Evolutionary conservation across 2,888 invertebrate genomes (phyloP).

Genomic region (Mechanitis messenoides): DNA sequence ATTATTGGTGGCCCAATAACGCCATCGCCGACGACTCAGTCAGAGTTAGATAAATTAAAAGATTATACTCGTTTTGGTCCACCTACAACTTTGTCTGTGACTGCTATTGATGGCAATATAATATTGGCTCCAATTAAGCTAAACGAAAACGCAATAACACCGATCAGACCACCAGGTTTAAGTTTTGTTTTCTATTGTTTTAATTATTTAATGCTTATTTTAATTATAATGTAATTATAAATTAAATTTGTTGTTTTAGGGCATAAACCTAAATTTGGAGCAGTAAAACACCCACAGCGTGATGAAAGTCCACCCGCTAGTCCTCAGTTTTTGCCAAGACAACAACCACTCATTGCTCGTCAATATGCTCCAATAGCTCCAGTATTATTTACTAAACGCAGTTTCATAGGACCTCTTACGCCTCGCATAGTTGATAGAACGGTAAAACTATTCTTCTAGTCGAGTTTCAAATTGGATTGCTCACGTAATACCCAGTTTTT

Average conservation of each 20-base stretch:
- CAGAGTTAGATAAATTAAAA: constrained; percentile 31
- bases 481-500: not conserved
- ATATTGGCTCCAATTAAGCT: constrained; percentile 22
- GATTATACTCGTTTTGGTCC: constrained; percentile 61
- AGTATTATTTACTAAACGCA: constrained; percentile 50
- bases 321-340: constrained; percentile 52
- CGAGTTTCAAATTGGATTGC: not conserved
- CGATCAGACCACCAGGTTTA: constrained; percentile 34
- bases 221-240: not conserved
- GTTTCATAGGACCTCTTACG: constrained; percentile 40
- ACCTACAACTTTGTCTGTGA: constrained; percentile 39
- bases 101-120: constrained; percentile 18
- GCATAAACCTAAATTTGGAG: constrained; percentile 20
- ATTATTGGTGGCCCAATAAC: constrained; percentile 57
- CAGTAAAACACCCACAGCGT: constrained; percentile 40
- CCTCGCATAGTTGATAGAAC: constrained; percentile 37
- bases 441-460: constrained; percentile 37
- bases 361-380: constrained; percentile 62
- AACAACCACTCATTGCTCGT: constrained; percentile 37
- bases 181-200: not conserved
- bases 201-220: not conserved
- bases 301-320: constrained; percentile 62
- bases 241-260: constrained; percentile 9
- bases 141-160: constrained; percentile 27
- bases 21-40: constrained; percentile 32